These are phyloP conservation scores for Macrosiphum euphorbiae DNA, from an alignment of 2,888 invertebrate genomes.

Conservation along the genomic window DNA sequence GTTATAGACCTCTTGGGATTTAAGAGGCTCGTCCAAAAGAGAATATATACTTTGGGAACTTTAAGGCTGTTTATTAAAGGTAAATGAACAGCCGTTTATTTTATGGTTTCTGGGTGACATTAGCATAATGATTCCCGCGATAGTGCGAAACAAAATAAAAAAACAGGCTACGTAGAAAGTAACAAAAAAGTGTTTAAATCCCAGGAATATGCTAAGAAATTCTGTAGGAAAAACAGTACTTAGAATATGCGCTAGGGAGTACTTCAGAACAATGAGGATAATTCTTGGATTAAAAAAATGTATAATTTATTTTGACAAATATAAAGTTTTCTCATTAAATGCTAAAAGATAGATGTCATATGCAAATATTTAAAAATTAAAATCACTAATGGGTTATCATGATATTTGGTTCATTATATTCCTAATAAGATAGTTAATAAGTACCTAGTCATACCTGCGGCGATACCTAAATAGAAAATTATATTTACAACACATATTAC, in stretches of 20 bases:
- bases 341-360: conserved; percentile 52
- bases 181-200: conserved; percentile 64
- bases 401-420: neutral
- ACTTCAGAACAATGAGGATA: conserved; percentile 61
- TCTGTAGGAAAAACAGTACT: conserved; percentile 58
- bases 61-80: conserved; percentile 65
- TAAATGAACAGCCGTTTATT: conserved; percentile 65
- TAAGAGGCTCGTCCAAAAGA: conserved; percentile 64
- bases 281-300: conserved; percentile 63
- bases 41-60: conserved; percentile 62
- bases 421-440: neutral
- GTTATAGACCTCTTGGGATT: conserved; percentile 65
- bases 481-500: neutral
- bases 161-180: conserved; percentile 53
- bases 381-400: conserved; percentile 15
- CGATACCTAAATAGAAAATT: neutral
- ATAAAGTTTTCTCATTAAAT: conserved; percentile 63
- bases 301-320: conserved; percentile 62
- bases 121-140: conserved; percentile 65
- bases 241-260: conserved; percentile 60
- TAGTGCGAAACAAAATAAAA: conserved; percentile 63
- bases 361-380: conserved; percentile 42
- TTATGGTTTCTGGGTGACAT: conserved; percentile 65
- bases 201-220: conserved; percentile 63
- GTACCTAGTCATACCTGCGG: neutral